Base-by-base conservation (phyloP, 1,140 invertebrate genomes). In the Hormaphis cornu region DNA sequence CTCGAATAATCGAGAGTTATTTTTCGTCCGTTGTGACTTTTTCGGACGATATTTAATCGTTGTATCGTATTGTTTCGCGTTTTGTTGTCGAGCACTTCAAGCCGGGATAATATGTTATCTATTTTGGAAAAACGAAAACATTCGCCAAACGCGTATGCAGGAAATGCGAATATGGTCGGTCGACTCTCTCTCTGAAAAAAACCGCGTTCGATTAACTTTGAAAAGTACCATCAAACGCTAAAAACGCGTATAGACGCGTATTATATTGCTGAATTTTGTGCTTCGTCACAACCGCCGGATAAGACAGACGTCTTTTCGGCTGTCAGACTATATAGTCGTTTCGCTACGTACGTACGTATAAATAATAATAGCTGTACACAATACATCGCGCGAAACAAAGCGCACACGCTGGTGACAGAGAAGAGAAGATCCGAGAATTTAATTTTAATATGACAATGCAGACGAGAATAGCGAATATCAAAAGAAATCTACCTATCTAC, bases 391-490 rank as follows among this genome's bases (percentile, higher is more conserved):
- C 12, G 24, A 56, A 56, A 58, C 54, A 58, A 58, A 40, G 40
- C 54, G 40, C 40, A 58, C 33, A 24, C 14, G 9, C 33, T 40
- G n/a, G n/a, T n/a, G n/a, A 40, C 20, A 58, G n/a, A 24, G 54
- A 26, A 58, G 40, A 24, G 40, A 16, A 22, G 33, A 58, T 24
- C 40, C n/a, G n/a, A n/a, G 54, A 40, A 58, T 58, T 37, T 20
- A 58, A 58, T 58, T 40, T 37, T 37, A 37, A 58, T 35, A 58
- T 58, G 54, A 58, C 54, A 24, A 24, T 58, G 54, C 35, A 58
- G 14, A 58, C 37, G 35, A 16, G 20, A 58, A 40, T 40, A 58
- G 35, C n/a, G 20, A 58, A 40, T 40, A 20, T 40, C 10, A 54
- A 54, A 54, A 54, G 30, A 54, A 54, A 33, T 54, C 28, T 54